A percentile compares a stretch with the other conserved stretches of the same genome.
Evolutionary conservation across 2,113 vertebrate species (phyloP).

Genomic region (Rhinolophus ferrumequinum): DNA sequence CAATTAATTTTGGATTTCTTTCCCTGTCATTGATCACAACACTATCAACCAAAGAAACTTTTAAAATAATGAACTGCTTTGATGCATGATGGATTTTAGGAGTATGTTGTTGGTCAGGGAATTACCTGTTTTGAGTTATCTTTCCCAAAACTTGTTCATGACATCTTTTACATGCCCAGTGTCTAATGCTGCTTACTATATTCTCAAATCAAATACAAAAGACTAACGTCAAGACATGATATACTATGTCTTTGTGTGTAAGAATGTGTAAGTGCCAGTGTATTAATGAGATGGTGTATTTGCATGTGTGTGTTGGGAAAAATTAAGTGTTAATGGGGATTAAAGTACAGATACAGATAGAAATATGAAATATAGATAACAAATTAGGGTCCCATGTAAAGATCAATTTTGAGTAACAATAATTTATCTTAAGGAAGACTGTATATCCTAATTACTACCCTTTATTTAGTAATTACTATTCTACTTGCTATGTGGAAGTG

Average conservation of each 20-base stretch:
- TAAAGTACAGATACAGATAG: neutral
- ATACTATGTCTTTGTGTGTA: neutral
- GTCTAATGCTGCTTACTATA: neutral
- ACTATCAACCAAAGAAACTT: neutral
- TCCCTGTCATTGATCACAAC: neutral
- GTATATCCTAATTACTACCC: neutral
- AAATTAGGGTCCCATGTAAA: neutral
- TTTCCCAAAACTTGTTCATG: neutral
- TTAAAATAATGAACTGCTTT: neutral
- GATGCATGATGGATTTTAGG: neutral
- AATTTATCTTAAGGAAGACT: neutral
- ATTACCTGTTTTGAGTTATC: neutral
- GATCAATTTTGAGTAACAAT: neutral
- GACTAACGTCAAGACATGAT: neutral
- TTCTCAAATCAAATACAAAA: neutral
- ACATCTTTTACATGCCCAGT: neutral
- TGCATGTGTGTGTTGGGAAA: neutral
- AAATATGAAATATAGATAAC: neutral
- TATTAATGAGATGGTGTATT: neutral
- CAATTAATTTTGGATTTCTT: neutral
- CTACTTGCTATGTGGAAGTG: no score
- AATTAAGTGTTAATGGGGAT: neutral
- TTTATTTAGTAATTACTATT: neutral
- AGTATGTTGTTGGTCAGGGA: neutral
- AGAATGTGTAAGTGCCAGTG: neutral